These are phyloP conservation scores for Cyclina sinensis DNA, from an alignment of 1,140 invertebrate genomes.

Conservation along the genomic window DNA sequence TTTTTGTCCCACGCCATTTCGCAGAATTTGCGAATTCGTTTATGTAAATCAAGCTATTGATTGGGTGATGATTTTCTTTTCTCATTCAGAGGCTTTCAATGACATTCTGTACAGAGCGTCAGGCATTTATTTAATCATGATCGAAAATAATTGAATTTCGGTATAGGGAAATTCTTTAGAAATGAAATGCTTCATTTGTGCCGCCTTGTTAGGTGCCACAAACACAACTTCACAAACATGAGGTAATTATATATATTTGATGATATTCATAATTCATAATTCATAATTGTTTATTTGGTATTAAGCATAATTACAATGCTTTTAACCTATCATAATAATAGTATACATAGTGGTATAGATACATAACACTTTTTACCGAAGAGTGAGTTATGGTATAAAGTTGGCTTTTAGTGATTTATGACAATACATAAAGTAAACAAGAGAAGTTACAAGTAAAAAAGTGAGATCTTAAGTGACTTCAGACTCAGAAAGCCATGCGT, in stretches of 20 bases:
- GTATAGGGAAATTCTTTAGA: conserved; percentile 14
- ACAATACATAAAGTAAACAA: no score
- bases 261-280: no score
- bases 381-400: no score
- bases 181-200: conserved; percentile 47
- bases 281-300: no score
- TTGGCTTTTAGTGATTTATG: no score
- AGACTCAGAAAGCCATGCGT: no score
- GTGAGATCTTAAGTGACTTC: no score
- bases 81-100: conserved; percentile 15
- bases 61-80: conserved; percentile 35
- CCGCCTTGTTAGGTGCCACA: background rate
- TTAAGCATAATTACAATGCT: no score
- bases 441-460: no score
- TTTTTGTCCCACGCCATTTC: background rate
- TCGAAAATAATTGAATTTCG: conserved; percentile 40
- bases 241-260: background rate
- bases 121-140: conserved; percentile 37
- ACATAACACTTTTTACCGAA: no score
- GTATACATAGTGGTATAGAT: no score
- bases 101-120: conserved; percentile 30
- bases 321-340: no score
- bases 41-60: conserved; percentile 37
- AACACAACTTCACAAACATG: background rate
- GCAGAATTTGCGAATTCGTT: conserved; percentile 17